A percentile compares a stretch with the other conserved stretches of the same genome.
Conservation (phyloP, 2,888 invertebrate genomes). For the Lithophane leautieri region DNA sequence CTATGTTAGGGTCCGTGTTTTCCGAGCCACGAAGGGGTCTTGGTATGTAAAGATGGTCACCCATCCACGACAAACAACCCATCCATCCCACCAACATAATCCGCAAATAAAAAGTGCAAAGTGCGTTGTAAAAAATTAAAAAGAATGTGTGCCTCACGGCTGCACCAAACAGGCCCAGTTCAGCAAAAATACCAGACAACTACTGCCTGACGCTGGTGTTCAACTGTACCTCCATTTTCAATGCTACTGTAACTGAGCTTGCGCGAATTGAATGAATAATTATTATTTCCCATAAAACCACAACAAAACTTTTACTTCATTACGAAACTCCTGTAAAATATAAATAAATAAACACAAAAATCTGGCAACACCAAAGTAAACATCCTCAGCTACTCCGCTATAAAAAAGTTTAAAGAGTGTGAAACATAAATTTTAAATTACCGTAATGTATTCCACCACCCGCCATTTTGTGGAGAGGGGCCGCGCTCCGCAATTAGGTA, state of each 20-base stretch:
- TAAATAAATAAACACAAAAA: constrained; percentile 62
- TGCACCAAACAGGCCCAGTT: too few species aligned
- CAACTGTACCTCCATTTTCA: not conserved
- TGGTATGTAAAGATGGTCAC: too few species aligned
- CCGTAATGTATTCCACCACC: constrained; percentile 76
- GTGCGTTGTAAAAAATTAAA: too few species aligned
- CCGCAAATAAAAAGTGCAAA: too few species aligned
- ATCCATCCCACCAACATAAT: too few species aligned
- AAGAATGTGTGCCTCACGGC: too few species aligned
- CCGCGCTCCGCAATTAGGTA: constrained; percentile 83
- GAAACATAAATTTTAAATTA: constrained; percentile 83
- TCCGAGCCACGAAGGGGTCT: too few species aligned
- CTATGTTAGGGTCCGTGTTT: too few species aligned
- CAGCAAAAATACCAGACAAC: too few species aligned
- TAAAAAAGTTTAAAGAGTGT: constrained; percentile 77
- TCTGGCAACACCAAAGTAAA: constrained; percentile 63
- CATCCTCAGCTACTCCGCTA: constrained; percentile 48
- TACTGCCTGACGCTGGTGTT: too few species aligned
- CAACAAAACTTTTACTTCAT: constrained; percentile 38
- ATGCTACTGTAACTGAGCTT: not conserved
- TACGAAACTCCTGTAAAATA: constrained; percentile 34
- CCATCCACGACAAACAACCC: too few species aligned
- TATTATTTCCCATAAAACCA: constrained; percentile 8
- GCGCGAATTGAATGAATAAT: not conserved
- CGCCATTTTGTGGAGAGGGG: constrained; percentile 77